Conservation (phyloP, 2,888 invertebrate species). For the Mystacides longicornis region DNA sequence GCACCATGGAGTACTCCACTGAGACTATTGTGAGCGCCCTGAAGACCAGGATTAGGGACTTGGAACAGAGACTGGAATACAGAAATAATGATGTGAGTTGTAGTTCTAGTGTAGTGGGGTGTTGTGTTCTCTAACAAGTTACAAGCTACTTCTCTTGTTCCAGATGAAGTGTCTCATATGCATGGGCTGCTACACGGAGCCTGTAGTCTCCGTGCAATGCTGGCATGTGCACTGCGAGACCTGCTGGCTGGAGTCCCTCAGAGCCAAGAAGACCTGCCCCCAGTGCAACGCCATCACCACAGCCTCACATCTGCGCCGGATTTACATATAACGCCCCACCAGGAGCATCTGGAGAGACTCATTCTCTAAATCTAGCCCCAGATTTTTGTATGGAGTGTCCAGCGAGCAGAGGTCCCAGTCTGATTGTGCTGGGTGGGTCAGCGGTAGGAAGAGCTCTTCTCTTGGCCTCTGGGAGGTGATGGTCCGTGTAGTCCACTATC, state of each 20-base stretch:
- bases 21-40: slow-evolving; percentile 62
- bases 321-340: slow-evolving; percentile 75
- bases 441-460: no score
- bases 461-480: no score
- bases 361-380: no score
- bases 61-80: slow-evolving; percentile 49
- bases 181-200: slow-evolving; percentile 76
- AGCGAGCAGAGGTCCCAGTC: no score
- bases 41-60: slow-evolving; percentile 66
- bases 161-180: slow-evolving; percentile 85
- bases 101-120: background rate
- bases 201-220: slow-evolving; percentile 88
- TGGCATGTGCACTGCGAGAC: slow-evolving; percentile 96
- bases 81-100: background rate
- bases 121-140: background rate
- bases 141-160: background rate
- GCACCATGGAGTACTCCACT: background rate
- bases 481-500: no score
- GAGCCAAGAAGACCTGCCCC: slow-evolving; percentile 87
- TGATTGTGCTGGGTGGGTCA: no score
- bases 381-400: no score
- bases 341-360: no score
- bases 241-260: slow-evolving; percentile 64
- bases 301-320: slow-evolving; percentile 75
- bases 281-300: slow-evolving; percentile 93